Conservation (phyloP, 2,113 vertebrate genomes). For the Sapajus apella region DNA sequence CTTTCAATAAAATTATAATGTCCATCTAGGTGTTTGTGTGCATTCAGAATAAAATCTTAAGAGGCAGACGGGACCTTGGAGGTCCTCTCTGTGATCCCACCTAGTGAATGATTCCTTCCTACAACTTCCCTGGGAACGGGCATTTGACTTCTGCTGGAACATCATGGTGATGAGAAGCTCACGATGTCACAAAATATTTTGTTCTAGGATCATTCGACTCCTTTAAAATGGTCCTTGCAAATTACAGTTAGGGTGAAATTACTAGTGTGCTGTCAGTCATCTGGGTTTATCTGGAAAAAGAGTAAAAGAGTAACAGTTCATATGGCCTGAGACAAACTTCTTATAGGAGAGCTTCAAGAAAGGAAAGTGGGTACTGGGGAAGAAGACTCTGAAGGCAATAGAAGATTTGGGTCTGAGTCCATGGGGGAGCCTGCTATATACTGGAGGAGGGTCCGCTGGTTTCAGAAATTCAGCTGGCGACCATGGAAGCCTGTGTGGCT, state of each 20-base stretch:
- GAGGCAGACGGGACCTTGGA: not conserved
- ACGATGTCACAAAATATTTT: not conserved
- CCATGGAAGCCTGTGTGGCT: not conserved
- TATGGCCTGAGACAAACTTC: not conserved
- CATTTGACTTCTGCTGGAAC: not conserved
- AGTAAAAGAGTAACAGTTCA: not conserved
- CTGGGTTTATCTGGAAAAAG: not conserved
- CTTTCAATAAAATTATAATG: constrained; percentile 34
- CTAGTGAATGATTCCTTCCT: not conserved
- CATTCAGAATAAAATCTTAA: constrained; percentile 26
- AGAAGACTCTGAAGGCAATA: not conserved
- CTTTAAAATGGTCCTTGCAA: not conserved
- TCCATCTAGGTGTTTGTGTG: not conserved
- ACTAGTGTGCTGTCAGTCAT: not conserved
- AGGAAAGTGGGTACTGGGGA: not conserved
- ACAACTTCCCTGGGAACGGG: not conserved
- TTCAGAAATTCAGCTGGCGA: not conserved
- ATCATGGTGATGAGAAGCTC: not conserved
- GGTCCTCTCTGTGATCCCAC: not conserved
- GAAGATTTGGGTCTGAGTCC: not conserved
- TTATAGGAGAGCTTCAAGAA: not conserved
- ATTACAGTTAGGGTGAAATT: not conserved
- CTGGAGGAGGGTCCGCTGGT: not conserved
- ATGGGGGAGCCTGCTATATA: not conserved
- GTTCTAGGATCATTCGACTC: not conserved